Base-by-base conservation (phyloP, 2,113 vertebrate genomes). In the Camelus bactrianus region DNA sequence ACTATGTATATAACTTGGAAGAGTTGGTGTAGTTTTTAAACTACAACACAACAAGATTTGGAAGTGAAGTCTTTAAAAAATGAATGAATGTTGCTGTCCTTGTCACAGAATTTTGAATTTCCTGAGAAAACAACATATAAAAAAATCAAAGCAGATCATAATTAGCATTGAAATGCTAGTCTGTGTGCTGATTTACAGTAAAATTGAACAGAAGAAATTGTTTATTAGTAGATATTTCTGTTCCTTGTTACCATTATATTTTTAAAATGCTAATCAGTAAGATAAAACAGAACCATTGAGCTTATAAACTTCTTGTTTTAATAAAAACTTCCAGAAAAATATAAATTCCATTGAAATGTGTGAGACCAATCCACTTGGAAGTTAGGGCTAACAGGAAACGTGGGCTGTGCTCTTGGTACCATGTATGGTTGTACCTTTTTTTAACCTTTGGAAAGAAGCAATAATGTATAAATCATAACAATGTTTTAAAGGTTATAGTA, bases 401-500 rank as follows among this genome's bases (percentile, higher is more conserved):
- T 26, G 6, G 35, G 5, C 65, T 69, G 13, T 22, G 95, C 60
- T 35, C n/a, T 26, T 96, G 69, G 3, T 67, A 88, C 38, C 17
- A 7, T 89, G 9, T 62, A 58, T 87, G 26, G 86, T 6, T 92
- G 30, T 96, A 46, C 76, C 46, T 96, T 48, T 35, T 97, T 96
- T 93, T 92, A 97, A 98, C 48, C 28, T 98, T 97, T 97, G 75
- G 17, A 96, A 96, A 95, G 28, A 85, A 91, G 13, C 2, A 86
- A 5, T 96, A 87, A 94, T 89, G 4, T 46, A 95, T 86, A 95
- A 97, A 95, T 94, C 65, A 85, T 79, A 82, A 96, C 48, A 95
- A 5, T 13, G 85, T 10, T 20, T 26, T 84, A 95, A 97, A 97
- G 35, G 26, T 94, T 97, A 93, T 93, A 95, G 6, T 75, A 12